Evolutionary conservation across 2,797 vertebrate species (phyloP).

Genomic region (Sebastes baramenuke): DNA sequence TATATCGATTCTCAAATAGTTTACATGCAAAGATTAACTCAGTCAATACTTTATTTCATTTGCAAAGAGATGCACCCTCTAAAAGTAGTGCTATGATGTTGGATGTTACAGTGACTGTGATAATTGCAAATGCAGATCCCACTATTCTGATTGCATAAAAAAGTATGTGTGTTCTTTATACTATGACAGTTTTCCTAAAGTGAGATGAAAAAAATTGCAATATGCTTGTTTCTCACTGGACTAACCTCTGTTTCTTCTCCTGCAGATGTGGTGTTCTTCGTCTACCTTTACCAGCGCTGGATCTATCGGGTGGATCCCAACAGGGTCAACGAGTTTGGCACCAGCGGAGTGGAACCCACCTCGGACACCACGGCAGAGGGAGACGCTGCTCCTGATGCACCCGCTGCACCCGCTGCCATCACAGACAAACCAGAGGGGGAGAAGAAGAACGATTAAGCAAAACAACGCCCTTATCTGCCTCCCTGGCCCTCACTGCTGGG

Average conservation of each 20-base stretch:
- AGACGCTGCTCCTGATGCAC: constrained; percentile 17
- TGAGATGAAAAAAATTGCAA: too few relatives aligned
- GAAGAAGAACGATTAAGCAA: constrained; percentile 91
- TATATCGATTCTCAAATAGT: too few relatives aligned
- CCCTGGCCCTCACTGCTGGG: constrained; percentile 50
- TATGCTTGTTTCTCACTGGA: not conserved
- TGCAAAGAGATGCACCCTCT: too few relatives aligned
- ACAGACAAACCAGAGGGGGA: constrained; percentile 89
- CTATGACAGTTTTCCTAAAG: too few relatives aligned
- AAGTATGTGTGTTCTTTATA: too few relatives aligned
- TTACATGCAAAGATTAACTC: too few relatives aligned
- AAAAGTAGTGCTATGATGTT: too few relatives aligned
- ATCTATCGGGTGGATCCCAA: constrained; percentile 95
- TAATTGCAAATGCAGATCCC: too few relatives aligned
- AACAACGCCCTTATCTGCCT: constrained; percentile 41
- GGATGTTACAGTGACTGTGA: too few relatives aligned
- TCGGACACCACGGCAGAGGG: constrained; percentile 58
- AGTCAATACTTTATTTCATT: too few relatives aligned
- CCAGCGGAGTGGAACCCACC: constrained; percentile 84
- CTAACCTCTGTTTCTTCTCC: not conserved
- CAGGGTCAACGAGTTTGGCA: constrained; percentile 92
- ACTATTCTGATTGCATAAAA: too few relatives aligned
- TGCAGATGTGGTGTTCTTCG: constrained; percentile 94
- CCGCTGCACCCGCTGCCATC: constrained; percentile 59
- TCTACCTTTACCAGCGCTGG: constrained; percentile 97